Evolutionary conservation across 1,140 invertebrate species (phyloP).

Genomic region (Microplitis demolitor): DNA sequence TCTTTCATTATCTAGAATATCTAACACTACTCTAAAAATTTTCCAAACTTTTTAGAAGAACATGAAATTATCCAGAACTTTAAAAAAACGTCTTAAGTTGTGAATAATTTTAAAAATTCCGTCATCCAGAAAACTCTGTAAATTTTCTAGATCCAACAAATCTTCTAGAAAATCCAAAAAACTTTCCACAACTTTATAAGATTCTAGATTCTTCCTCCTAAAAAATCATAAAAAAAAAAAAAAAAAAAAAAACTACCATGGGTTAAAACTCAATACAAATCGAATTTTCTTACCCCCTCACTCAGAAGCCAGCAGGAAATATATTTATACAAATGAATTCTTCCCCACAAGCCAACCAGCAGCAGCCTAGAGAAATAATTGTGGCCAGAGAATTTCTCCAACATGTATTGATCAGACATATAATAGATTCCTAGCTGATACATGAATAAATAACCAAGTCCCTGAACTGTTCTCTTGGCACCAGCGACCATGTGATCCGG

Average conservation of each 20-base stretch:
- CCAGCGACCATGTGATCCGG: constrained; percentile 63
- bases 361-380: constrained; percentile 70
- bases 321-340: constrained; percentile 86
- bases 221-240: neutral
- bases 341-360: constrained; percentile 81
- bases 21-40: too few species aligned
- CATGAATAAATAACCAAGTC: constrained; percentile 73
- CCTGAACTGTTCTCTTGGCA: constrained; percentile 65
- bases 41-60: too few species aligned
- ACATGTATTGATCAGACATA: constrained; percentile 74
- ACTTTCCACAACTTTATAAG: too few species aligned
- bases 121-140: too few species aligned
- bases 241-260: neutral
- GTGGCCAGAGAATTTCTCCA: constrained; percentile 67
- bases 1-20: too few species aligned
- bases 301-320: constrained; percentile 89
- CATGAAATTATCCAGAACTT: too few species aligned
- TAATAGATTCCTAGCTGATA: constrained; percentile 74
- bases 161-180: too few species aligned
- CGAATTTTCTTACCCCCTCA: constrained; percentile 69
- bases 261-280: too few species aligned
- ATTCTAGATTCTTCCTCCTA: too few species aligned
- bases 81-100: too few species aligned
- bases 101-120: too few species aligned
- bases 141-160: too few species aligned